Base-by-base conservation (phyloP, 2,113 vertebrate species). In the Sinocyclocheilus maitianheensis region DNA sequence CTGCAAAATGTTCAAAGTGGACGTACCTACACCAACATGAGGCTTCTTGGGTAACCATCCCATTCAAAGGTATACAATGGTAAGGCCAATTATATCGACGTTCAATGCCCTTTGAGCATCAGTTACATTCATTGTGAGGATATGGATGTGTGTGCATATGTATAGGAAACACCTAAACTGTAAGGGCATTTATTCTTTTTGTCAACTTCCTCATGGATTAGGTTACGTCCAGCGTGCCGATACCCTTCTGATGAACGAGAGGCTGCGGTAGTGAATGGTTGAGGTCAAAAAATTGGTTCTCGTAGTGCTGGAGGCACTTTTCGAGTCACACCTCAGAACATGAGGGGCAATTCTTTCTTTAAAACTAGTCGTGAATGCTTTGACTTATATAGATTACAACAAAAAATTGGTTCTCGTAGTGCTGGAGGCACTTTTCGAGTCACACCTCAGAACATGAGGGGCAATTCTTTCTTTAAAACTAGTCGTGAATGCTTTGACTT, bases 41-140 rank as follows among this genome's bases (percentile, higher is more conserved):
- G 94, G 93, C 93, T 94, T 95, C 95, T 95, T 95, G 91, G 94
- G 91, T 96, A 94, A 94, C 95, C 92, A 11, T 87, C 89, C 92
- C 91, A 94, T 95, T 95, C 93, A 96, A 87, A 91, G 88, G 67
- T 84, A 85, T 90, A 95, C 95, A 96, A 96, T 95, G 86, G 93
- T 80, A 80, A 90, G 83, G 90, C 89, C 94, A 94, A 95, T 95
- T 95, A 96, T 94, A 93, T 89, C 91, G 91, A 90, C 90, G 89
- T 92, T 94, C 92, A 93, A 88, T 94, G 92, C 91, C 93, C 90
- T 91, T 82, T 89, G 58, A 93, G 94, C 94, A 93, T 95, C 93
- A 87, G 94, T 95, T 95, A 94, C 94, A 94, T 85, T 90, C 91
- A 92, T 93, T 94, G 92, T 93, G 87, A 75, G 84, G 83, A 81